Percentiles rank a stretch among this genome's conserved stretches.
Evolutionary conservation across 2,797 vertebrate genomes (phyloP).

Genomic region (Takifugu ocellatus): DNA sequence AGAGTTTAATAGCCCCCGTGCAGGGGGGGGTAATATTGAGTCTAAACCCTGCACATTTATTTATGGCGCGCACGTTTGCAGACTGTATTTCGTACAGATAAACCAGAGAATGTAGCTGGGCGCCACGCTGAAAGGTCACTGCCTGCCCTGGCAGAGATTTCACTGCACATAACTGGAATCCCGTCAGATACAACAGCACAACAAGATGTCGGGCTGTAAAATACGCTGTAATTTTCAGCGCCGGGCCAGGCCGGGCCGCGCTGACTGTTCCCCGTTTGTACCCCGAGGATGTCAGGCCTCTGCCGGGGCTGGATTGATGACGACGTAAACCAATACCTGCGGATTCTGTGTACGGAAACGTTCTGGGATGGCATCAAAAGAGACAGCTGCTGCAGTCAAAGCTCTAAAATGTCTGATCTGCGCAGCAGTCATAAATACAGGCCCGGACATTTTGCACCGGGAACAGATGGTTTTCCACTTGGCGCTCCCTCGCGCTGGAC

Average conservation of each 20-base stretch:
- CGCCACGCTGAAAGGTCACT: neutral
- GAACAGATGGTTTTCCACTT: conserved; percentile 77
- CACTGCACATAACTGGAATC: neutral
- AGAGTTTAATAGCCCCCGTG: neutral
- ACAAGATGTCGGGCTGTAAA: conserved; percentile 6
- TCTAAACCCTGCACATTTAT: neutral
- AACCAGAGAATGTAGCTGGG: neutral
- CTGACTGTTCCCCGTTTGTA: conserved; percentile 29
- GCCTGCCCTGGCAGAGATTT: neutral
- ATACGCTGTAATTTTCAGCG: conserved; percentile 21
- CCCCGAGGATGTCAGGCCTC: conserved; percentile 37
- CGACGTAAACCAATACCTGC: conserved; percentile 69
- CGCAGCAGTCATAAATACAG: conserved; percentile 72
- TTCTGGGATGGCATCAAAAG: conserved; percentile 71
- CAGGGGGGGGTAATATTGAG: neutral
- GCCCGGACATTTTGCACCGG: conserved; percentile 67
- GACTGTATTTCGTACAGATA: neutral
- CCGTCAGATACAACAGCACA: conserved; percentile 1
- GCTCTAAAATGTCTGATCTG: conserved; percentile 76
- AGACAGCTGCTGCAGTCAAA: conserved; percentile 76
- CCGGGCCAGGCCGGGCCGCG: conserved; percentile 6
- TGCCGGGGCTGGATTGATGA: conserved; percentile 53
- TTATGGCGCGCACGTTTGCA: neutral
- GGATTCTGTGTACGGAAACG: conserved; percentile 58
- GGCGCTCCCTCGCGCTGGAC: conserved; percentile 47